Conservation (phyloP, 2,888 invertebrate species). For the Leucania comma region DNA sequence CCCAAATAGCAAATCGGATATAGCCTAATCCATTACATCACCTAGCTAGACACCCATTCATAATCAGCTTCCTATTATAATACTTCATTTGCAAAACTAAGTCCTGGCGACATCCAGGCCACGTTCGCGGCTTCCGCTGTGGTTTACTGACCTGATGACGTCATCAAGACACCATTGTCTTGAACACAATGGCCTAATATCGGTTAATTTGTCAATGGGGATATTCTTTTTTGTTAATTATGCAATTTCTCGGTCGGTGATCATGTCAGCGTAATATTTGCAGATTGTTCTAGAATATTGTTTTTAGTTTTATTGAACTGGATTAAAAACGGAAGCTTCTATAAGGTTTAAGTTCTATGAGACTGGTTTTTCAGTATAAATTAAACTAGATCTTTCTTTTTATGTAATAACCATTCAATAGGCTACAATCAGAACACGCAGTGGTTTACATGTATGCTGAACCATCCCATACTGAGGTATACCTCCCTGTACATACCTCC, state of each 20-base stretch:
- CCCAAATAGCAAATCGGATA: background rate
- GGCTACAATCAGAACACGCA: no score
- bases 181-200: conserved; percentile 80
- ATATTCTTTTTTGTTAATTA: conserved; percentile 70
- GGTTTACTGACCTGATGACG: conserved; percentile 66
- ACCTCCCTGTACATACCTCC: no score
- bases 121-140: conserved; percentile 64
- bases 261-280: conserved; percentile 44
- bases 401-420: no score
- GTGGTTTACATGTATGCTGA: no score
- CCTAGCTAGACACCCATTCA: conserved; percentile 28
- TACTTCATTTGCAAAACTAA: conserved; percentile 50
- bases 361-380: no score
- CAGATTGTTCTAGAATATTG: conserved; percentile 37
- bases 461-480: no score
- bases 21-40: conserved; percentile 34
- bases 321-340: background rate
- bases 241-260: conserved; percentile 61
- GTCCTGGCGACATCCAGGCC: conserved; percentile 57
- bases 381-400: no score
- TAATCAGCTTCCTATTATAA: conserved; percentile 41
- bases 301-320: conserved; percentile 1
- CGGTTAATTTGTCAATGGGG: conserved; percentile 74
- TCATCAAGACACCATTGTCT: conserved; percentile 79
- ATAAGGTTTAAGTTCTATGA: no score